Conservation (phyloP, 2,888 invertebrate genomes). For the Barypeithes pellucidus region DNA sequence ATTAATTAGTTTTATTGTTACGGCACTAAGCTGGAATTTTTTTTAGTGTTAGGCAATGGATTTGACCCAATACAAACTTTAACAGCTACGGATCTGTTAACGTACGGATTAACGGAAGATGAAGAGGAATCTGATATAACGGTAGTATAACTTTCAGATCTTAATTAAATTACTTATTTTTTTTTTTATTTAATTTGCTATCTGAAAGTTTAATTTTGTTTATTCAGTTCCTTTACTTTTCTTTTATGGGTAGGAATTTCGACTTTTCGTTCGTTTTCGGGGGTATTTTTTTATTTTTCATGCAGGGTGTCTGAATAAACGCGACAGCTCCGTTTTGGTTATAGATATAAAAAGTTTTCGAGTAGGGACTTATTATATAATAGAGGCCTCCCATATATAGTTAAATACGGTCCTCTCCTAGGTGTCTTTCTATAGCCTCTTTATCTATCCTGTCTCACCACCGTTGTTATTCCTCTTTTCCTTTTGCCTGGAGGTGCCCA, state of each 20-base stretch:
- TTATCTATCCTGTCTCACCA: too few relatives aligned
- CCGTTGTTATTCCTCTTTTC: too few relatives aligned
- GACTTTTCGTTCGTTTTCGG: neutral
- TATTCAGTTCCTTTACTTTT: conserved; percentile 12
- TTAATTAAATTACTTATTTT: conserved; percentile 35
- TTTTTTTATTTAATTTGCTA: conserved; percentile 15
- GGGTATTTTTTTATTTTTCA: neutral
- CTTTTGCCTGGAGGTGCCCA: too few relatives aligned
- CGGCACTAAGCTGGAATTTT: conserved; percentile 24
- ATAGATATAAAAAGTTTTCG: too few relatives aligned
- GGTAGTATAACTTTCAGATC: conserved; percentile 63
- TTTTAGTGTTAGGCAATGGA: conserved; percentile 58
- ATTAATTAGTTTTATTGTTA: too few relatives aligned
- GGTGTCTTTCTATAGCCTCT: too few relatives aligned
- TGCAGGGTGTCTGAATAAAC: too few relatives aligned
- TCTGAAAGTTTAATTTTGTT: conserved; percentile 18
- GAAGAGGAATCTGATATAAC: conserved; percentile 66
- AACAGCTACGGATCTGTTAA: conserved; percentile 58
- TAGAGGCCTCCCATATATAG: too few relatives aligned
- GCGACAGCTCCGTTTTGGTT: too few relatives aligned
- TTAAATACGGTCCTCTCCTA: too few relatives aligned
- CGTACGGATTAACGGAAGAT: conserved; percentile 61
- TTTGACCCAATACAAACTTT: conserved; percentile 58
- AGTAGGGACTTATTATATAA: too few relatives aligned
- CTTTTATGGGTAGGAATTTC: conserved; percentile 4